Base-by-base conservation (phyloP, 1,140 invertebrate species). In the Drosophila lacertosa region DNA sequence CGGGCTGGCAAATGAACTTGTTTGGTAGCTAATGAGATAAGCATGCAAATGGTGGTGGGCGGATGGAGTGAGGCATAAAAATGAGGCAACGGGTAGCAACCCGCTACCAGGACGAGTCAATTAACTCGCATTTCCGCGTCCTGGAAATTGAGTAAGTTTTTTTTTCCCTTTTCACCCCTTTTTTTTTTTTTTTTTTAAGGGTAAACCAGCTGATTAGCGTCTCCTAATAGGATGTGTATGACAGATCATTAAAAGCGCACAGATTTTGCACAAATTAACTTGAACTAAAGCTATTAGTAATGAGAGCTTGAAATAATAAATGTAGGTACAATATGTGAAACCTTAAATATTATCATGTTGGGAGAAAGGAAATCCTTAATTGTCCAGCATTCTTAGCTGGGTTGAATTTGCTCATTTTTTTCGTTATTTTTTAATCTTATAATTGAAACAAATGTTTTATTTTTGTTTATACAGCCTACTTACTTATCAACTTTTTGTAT, bases 1-100 rank as follows among this genome's bases (percentile, higher is more conserved):
- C 63, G 74, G 40, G 40, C 72, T 77, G 77, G 63, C 79, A 83
- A 82, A 82, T 82, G 70, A 82, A 82, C 79, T 82, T 83, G 79
- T 82, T 82, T 83, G 74, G 79, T 78, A 74, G 79, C 79, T 82
- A 82, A 82, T 82, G 80, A 82, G 79, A 82, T 82, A 82, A 82
- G 70, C 77, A 80, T 80, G 77, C 77, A 79, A 79, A 79, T 80
- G 66, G 26, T 80, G 66, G 26, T 40, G 47, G 45, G 51, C 35
- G 13, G 6, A 11, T 40, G 51, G 24, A 16, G 10, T 18, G 37
- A 71, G 47, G 22, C 18, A 50, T 40, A 47, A 67, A 55, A 66
- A 51, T 47, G 55, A 64, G 64, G 24, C 69, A 42, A 68, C 35
- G 29, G 26, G 33, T 22, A 33, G 57, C 59, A 54, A 50, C 51